These are phyloP conservation scores for Dryomyza anilis DNA, from an alignment of 2,888 invertebrate genomes.

Conservation along the genomic window DNA sequence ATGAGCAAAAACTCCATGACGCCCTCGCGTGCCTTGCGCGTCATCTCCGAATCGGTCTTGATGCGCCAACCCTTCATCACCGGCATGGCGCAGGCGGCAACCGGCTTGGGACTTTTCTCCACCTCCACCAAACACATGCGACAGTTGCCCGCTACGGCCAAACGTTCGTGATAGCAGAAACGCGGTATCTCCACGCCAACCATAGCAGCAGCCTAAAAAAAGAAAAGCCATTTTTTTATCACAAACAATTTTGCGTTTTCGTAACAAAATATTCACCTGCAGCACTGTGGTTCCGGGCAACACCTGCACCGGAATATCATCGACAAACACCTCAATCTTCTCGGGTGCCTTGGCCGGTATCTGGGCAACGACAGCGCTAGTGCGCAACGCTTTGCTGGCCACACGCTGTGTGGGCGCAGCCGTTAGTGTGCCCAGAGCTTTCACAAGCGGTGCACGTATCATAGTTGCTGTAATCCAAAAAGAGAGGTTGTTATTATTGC, in stretches of 20 bases:
- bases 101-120: constrained; percentile 96
- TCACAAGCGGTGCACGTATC: constrained; percentile 77
- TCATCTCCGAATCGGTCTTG: constrained; percentile 96
- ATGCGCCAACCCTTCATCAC: constrained; percentile 99
- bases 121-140: constrained; percentile 99
- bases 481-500: not conserved
- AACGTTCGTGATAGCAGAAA: constrained; percentile 98
- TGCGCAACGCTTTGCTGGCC: constrained; percentile 62
- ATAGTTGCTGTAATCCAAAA: constrained; percentile 62
- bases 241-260: too few species aligned
- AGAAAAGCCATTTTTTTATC: constrained; percentile 4
- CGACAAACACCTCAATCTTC: constrained; percentile 94
- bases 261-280: constrained; percentile 74
- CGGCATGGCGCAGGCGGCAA: constrained; percentile 99
- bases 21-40: constrained; percentile 76
- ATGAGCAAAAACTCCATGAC: constrained; percentile 99
- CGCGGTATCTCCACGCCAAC: constrained; percentile 97
- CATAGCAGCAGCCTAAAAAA: constrained; percentile 83
- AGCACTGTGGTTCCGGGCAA: constrained; percentile 96
- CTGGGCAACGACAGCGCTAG: constrained; percentile 62
- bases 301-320: constrained; percentile 93
- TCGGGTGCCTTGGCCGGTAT: constrained; percentile 67
- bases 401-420: constrained; percentile 59
- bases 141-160: constrained; percentile 98
- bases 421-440: constrained; percentile 66